Evolutionary conservation across 2,797 vertebrate species (phyloP), one percentile per base, ranked within the genome.

Genomic region (Phrynocephalus forsythii): DNA sequence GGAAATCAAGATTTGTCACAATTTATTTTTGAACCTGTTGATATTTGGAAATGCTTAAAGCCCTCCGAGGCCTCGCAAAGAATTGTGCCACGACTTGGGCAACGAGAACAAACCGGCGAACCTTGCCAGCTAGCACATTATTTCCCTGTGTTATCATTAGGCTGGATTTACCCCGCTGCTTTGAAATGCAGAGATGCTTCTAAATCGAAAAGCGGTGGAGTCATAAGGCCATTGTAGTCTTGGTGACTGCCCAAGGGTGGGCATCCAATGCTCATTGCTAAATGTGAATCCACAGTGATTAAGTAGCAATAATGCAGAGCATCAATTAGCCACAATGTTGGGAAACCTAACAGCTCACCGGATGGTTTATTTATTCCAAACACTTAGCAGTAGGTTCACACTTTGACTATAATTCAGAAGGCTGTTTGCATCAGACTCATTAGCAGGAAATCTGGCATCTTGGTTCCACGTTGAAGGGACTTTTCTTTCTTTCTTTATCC

Each of bases 331-430:
- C 69, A 76, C 68, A 87, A 56, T 79, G 60, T 91, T 91, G 81
- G n/a, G 77, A 90, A 93, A 88, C 67, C 86, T 79, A 86, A 75
- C 82, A 90, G 77, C 60, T 77, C 75, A 9, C 24, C n/a, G 83
- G 84, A 28, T 76, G 33, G 10, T 18, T 82, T 77, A 20, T 81
- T 89, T 83, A 86, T 86, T 87, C 26, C 78, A 71, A 86, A 82
- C 6, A 44, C 48, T 44, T 82, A 60, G 73, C 67, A 84, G 80
- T 75, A 88, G 79, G 69, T 44, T 73, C 48, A 67, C 76, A 33
- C 20, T 80, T 94, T 86, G 83, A 48, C 33, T 79, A 8, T 79
- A 81, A 87, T 88, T 82, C 26, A 3, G 4, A 63, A 6, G 6
- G 0, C 24, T 72, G 20, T 89, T 91, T 87, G 69, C 80, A 33